A percentile compares a stretch with the other conserved stretches of the same genome.
These are phyloP conservation scores for Agriotes lineatus DNA, from an alignment of 2,888 invertebrate species.

Conservation along the genomic window DNA sequence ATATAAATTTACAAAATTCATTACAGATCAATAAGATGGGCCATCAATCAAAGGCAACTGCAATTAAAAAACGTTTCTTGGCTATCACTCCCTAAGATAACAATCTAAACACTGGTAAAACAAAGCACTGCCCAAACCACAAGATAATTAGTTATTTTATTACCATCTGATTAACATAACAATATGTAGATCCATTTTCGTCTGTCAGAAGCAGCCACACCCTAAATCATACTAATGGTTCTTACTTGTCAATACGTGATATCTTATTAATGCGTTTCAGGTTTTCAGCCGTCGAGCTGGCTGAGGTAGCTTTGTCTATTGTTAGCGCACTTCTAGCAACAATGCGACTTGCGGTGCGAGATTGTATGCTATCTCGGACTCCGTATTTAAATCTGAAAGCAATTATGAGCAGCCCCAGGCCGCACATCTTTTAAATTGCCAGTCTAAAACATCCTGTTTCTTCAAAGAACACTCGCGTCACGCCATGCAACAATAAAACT, in stretches of 20 bases:
- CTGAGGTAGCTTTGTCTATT: conserved; percentile 2
- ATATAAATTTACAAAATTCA: conserved; percentile 40
- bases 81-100: conserved; percentile 49
- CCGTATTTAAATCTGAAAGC: conserved; percentile 20
- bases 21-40: conserved; percentile 51
- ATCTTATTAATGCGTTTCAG: conserved; percentile 45
- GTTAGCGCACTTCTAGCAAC: conserved; percentile 6
- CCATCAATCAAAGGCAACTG: conserved; percentile 54
- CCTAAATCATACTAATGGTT: conserved; percentile 46
- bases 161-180: conserved; percentile 60
- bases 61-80: conserved; percentile 51
- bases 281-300: neutral
- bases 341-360: conserved; percentile 3
- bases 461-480: neutral
- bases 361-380: conserved; percentile 7
- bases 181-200: conserved; percentile 58
- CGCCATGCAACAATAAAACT: neutral
- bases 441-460: conserved; percentile 3
- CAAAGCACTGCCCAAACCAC: conserved; percentile 46
- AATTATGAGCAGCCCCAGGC: conserved; percentile 3
- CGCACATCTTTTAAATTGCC: neutral
- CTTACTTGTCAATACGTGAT: conserved; percentile 45
- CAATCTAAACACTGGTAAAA: conserved; percentile 48
- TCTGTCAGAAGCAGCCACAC: conserved; percentile 50
- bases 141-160: conserved; percentile 58